Evolutionary conservation across 1,140 invertebrate genomes (phyloP).

Genomic region (Nymphalis io): DNA sequence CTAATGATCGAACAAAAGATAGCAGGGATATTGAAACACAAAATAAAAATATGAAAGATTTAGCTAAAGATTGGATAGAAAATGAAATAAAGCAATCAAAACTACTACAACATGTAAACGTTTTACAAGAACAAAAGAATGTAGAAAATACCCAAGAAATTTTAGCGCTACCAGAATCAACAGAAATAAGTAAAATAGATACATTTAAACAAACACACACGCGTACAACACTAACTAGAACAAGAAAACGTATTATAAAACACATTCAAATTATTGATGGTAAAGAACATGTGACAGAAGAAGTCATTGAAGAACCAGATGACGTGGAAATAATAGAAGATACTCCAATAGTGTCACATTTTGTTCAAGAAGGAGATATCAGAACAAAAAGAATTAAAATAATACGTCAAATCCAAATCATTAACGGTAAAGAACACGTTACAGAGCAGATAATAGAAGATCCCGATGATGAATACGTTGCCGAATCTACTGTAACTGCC

Average conservation of each 20-base stretch:
- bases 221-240: slow-evolving; percentile 78
- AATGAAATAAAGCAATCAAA: slow-evolving; percentile 14
- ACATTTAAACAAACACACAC: neutral
- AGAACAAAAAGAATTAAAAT: slow-evolving; percentile 83
- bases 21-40: slow-evolving; percentile 48
- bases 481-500: slow-evolving; percentile 14
- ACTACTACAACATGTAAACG: neutral
- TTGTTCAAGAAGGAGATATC: slow-evolving; percentile 54
- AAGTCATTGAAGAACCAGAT: slow-evolving; percentile 90
- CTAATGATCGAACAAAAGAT: neutral
- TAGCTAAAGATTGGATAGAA: slow-evolving; percentile 14
- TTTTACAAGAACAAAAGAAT: neutral
- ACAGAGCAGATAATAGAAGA: slow-evolving; percentile 89
- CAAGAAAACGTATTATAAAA: slow-evolving; percentile 85
- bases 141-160: slow-evolving; percentile 16
- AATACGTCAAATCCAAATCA: slow-evolving; percentile 85
- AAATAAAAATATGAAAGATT: neutral
- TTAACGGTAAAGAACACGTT: slow-evolving; percentile 91
- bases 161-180: neutral
- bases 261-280: slow-evolving; percentile 89
- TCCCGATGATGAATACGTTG: slow-evolving; percentile 80
- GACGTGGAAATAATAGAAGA: slow-evolving; percentile 89
- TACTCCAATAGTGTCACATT: slow-evolving; percentile 66
- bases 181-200: neutral
- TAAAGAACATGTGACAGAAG: slow-evolving; percentile 90